phyloP scores from a whole-genome alignment of 2,888 invertebrate species.

The Brenthis hecate region DNA sequence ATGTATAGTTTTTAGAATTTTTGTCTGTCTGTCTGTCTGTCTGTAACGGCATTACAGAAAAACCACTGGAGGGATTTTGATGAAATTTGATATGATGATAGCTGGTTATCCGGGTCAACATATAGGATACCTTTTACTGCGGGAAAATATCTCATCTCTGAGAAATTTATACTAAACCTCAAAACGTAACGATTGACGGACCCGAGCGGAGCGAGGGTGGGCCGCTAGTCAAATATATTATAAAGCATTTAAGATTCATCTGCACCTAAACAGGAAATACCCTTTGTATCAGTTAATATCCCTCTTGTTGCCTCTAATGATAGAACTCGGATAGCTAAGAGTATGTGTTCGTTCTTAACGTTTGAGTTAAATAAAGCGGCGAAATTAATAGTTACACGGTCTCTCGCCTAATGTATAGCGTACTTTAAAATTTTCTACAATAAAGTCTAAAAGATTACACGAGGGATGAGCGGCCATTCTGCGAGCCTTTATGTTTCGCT shows the following conservation, averaged over 20 bases:
- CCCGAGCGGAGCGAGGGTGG: too few relatives aligned
- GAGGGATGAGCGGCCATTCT: not conserved
- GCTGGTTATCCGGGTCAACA: too few relatives aligned
- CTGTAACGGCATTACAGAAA: too few relatives aligned
- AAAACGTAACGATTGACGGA: too few relatives aligned
- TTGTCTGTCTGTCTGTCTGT: too few relatives aligned
- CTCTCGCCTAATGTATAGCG: not conserved
- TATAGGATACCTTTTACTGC: too few relatives aligned
- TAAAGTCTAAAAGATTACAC: not conserved
- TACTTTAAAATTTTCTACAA: not conserved
- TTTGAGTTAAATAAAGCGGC: constrained; percentile 11
- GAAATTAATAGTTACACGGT: constrained; percentile 3
- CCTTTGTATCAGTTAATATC: constrained; percentile 50
- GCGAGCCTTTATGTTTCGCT: not conserved
- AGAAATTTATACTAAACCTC: too few relatives aligned
- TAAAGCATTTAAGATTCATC: not conserved
- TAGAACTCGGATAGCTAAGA: constrained; percentile 22
- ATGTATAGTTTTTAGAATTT: too few relatives aligned
- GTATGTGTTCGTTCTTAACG: constrained; percentile 10
- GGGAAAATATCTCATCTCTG: too few relatives aligned
- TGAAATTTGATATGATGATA: too few relatives aligned
- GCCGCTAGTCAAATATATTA: not conserved
- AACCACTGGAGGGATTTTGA: too few relatives aligned
- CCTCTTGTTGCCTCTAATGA: constrained; percentile 40
- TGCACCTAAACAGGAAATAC: constrained; percentile 15